Evolutionary conservation across 2,113 vertebrate species (phyloP).

Genomic region (Gorilla gorilla): DNA sequence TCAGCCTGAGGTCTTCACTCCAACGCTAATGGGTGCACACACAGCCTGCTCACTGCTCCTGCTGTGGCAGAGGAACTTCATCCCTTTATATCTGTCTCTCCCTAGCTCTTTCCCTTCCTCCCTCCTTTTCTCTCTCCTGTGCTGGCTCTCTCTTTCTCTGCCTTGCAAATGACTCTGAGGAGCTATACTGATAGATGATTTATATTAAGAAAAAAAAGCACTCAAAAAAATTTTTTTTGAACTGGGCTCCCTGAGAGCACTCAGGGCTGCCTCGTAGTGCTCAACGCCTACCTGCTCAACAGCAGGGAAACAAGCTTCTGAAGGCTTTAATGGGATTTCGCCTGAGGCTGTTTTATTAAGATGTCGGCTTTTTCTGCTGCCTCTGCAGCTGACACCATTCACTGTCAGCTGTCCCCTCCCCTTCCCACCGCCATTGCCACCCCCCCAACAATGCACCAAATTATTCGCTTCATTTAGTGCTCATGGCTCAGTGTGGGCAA

Average conservation of each 20-base stretch:
- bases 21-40: constrained; percentile 81
- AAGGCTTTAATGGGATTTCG: constrained; percentile 99
- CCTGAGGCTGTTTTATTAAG: constrained; percentile 99
- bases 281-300: constrained; percentile 96
- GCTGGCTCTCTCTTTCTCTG: constrained; percentile 78
- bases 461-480: constrained; percentile 92
- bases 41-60: constrained; percentile 52
- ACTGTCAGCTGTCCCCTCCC: constrained; percentile 89
- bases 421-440: constrained; percentile 75
- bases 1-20: constrained; percentile 82
- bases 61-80: constrained; percentile 71
- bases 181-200: constrained; percentile 84
- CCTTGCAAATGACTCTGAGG: constrained; percentile 91
- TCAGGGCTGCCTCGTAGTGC: constrained; percentile 88
- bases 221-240: constrained; percentile 86
- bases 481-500: constrained; percentile 88
- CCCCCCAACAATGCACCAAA: constrained; percentile 88
- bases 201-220: constrained; percentile 78
- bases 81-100: constrained; percentile 76
- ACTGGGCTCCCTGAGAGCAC: constrained; percentile 90
- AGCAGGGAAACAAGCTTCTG: constrained; percentile 99
- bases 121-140: constrained; percentile 62
- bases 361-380: constrained; percentile 99
- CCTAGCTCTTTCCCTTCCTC: constrained; percentile 57
- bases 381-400: constrained; percentile 99